Evolutionary conservation across 2,797 vertebrate species (phyloP).

Genomic region (Lateolabrax maculatus): DNA sequence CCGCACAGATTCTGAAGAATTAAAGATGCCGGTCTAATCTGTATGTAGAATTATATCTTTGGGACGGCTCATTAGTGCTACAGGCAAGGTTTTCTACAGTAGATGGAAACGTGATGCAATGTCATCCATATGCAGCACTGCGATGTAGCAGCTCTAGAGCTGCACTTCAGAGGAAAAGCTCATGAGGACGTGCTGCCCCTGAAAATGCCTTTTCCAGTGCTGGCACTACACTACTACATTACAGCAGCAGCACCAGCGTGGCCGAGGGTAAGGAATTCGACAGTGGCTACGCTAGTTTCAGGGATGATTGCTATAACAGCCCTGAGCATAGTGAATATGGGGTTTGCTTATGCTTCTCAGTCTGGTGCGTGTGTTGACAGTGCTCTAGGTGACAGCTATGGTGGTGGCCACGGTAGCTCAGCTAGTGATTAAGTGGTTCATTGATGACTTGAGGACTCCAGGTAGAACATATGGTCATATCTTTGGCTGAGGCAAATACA

Average conservation of each 20-base stretch:
- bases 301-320: too few species aligned
- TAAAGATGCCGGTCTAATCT: neutral
- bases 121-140: constrained; percentile 6
- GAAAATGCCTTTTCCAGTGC: too few species aligned
- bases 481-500: neutral
- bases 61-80: neutral
- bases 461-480: neutral
- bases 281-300: too few species aligned
- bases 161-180: neutral
- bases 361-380: too few species aligned
- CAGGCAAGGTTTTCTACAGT: neutral
- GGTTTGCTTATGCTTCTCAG: too few species aligned
- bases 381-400: too few species aligned
- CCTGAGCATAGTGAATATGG: too few species aligned
- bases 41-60: neutral
- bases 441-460: neutral
- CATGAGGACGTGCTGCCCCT: neutral
- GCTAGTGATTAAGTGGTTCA: too few species aligned
- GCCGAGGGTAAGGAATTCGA: too few species aligned
- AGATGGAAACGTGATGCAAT: constrained; percentile 3
- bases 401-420: too few species aligned
- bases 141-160: neutral
- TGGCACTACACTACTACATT: too few species aligned
- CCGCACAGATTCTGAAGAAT: too few species aligned
- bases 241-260: neutral